These are phyloP conservation scores for Chaunax sp. DNA, from an alignment of 2,797 vertebrate genomes.

Conservation along the genomic window DNA sequence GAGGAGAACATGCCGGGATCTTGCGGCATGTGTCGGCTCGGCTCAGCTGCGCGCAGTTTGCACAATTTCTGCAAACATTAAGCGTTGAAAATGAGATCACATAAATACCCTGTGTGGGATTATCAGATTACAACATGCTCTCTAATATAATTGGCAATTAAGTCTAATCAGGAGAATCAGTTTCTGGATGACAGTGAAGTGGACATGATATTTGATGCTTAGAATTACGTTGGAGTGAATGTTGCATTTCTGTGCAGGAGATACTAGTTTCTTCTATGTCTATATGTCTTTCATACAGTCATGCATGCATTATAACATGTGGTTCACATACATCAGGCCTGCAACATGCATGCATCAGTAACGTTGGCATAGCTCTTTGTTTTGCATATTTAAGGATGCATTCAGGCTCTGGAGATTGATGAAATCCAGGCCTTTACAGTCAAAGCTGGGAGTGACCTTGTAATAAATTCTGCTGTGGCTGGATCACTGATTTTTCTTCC, in stretches of 20 bases:
- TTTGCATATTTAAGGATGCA: background rate
- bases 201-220: background rate
- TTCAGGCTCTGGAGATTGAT: background rate
- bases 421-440: conserved; percentile 1
- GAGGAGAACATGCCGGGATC: conserved; percentile 44
- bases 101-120: background rate
- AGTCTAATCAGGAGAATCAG: too few species aligned
- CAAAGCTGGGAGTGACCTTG: conserved; percentile 59
- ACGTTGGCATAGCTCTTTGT: background rate
- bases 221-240: background rate
- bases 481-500: conserved; percentile 30
- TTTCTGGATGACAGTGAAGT: background rate
- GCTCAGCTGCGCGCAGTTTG: conserved; percentile 26
- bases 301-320: background rate
- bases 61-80: conserved; percentile 6
- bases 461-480: conserved; percentile 40
- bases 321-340: conserved; percentile 1
- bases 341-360: background rate
- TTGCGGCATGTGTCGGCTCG: conserved; percentile 60
- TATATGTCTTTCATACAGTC: background rate
- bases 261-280: background rate
- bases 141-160: too few species aligned
- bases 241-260: background rate
- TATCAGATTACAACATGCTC: too few species aligned
- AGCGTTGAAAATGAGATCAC: background rate